Evolutionary conservation across 1,140 invertebrate species (phyloP).

Genomic region (Nylanderia fulva): DNA sequence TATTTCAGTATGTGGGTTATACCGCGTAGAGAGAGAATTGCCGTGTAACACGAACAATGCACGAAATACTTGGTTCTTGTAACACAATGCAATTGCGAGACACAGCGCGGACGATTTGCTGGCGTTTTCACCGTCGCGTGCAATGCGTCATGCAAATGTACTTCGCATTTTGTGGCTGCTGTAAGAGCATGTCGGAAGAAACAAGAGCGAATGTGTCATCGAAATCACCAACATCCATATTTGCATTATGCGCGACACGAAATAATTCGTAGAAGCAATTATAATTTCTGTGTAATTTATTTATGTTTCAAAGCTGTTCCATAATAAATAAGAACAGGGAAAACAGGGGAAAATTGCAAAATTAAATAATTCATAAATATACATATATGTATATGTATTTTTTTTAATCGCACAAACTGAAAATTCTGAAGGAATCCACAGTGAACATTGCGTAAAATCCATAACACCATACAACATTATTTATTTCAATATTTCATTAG

Average conservation of each 20-base stretch:
- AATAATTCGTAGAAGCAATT: background rate
- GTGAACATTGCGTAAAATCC: conserved; percentile 47
- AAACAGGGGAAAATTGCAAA: too few species aligned
- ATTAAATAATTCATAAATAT: background rate
- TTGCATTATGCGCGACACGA: background rate
- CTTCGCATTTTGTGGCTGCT: background rate
- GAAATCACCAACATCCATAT: conserved; percentile 18
- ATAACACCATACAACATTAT: conserved; percentile 59
- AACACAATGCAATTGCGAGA: conserved; percentile 35
- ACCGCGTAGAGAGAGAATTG: conserved; percentile 11
- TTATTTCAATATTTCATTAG: conserved; percentile 55
- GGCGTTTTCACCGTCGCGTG: conserved; percentile 40
- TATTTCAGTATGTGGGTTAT: conserved; percentile 48
- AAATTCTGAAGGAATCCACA: conserved; percentile 43
- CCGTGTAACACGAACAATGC: conserved; percentile 44
- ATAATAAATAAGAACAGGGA: background rate
- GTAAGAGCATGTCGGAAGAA: background rate
- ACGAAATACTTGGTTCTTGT: conserved; percentile 40
- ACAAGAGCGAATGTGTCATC: background rate
- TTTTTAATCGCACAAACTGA: conserved; percentile 41
- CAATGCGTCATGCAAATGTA: conserved; percentile 31
- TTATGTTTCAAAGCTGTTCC: background rate
- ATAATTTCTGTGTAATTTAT: background rate
- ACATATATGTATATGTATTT: conserved; percentile 19
- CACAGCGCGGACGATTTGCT: conserved; percentile 42